Conservation (phyloP, 2,113 vertebrate species). For the Gymnobelideus leadbeateri region DNA sequence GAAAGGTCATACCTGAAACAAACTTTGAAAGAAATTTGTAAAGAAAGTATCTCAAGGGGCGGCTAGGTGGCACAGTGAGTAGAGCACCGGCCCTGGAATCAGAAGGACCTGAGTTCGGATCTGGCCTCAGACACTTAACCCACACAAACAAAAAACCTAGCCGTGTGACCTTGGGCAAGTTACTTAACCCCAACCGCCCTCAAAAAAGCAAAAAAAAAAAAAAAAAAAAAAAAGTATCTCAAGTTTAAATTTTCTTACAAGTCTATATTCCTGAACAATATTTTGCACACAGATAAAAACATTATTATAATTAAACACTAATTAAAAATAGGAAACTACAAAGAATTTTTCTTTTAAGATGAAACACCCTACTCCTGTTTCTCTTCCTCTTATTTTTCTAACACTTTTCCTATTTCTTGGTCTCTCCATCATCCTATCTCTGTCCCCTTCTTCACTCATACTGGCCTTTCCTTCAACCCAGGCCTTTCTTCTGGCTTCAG, state of each 20-base stretch:
- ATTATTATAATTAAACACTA: neutral
- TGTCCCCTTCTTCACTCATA: neutral
- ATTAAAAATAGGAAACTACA: neutral
- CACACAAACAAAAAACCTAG: no score
- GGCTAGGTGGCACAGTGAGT: no score
- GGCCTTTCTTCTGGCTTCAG: neutral
- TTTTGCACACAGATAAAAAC: neutral
- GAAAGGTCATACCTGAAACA: neutral
- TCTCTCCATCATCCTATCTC: neutral
- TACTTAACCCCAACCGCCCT: no score
- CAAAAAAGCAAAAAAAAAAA: no score
- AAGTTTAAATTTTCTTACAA: neutral
- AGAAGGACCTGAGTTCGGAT: no score
- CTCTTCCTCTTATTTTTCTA: no score
- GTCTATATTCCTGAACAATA: neutral
- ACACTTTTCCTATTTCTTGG: neutral
- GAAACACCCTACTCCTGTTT: neutral
- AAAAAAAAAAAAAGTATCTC: no score
- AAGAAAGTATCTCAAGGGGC: no score
- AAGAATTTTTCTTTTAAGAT: neutral
- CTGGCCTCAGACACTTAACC: no score
- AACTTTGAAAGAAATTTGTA: neutral
- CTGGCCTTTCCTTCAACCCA: neutral
- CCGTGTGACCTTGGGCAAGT: no score
- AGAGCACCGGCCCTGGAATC: no score